These are phyloP conservation scores for Lynx canadensis DNA, from an alignment of 2,113 vertebrate species.

Conservation along the genomic window DNA sequence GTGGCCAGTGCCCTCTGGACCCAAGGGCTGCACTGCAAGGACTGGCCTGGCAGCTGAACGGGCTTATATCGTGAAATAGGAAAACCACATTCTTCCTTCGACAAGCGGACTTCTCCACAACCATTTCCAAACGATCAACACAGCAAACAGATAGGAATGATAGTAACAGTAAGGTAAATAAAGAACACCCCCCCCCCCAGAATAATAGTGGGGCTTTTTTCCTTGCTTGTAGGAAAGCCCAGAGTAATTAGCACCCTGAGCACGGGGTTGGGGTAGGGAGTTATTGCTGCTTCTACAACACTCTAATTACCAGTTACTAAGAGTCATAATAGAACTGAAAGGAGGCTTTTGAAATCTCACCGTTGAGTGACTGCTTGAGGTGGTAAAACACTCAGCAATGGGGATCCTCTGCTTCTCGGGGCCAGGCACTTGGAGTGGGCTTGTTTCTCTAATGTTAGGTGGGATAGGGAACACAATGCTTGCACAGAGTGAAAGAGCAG, in stretches of 20 bases:
- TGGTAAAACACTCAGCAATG: fast-evolving
- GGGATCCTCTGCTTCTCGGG: background rate
- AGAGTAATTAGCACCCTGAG: constrained; percentile 62
- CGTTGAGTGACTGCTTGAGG: background rate
- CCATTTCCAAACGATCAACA: background rate
- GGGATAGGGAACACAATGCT: background rate
- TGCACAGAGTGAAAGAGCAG: fast-evolving
- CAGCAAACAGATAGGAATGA: constrained; percentile 9
- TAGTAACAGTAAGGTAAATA: constrained; percentile 3
- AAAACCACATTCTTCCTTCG: background rate
- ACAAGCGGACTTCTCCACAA: background rate
- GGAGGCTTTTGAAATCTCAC: constrained; percentile 15
- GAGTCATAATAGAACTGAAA: constrained; percentile 47
- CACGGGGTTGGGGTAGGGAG: background rate
- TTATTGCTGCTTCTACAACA: background rate
- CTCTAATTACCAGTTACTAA: constrained; percentile 67
- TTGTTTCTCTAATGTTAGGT: background rate
- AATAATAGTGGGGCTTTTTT: background rate
- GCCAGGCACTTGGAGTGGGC: background rate
- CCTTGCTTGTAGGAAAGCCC: constrained; percentile 47
- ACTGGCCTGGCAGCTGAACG: background rate
- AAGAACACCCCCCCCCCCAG: background rate
- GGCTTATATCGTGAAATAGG: background rate
- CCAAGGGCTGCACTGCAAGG: fast-evolving
- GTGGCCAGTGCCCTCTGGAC: fast-evolving